phyloP scores from a whole-genome alignment of 2,113 vertebrate species.

The Vireo altiloquus region DNA sequence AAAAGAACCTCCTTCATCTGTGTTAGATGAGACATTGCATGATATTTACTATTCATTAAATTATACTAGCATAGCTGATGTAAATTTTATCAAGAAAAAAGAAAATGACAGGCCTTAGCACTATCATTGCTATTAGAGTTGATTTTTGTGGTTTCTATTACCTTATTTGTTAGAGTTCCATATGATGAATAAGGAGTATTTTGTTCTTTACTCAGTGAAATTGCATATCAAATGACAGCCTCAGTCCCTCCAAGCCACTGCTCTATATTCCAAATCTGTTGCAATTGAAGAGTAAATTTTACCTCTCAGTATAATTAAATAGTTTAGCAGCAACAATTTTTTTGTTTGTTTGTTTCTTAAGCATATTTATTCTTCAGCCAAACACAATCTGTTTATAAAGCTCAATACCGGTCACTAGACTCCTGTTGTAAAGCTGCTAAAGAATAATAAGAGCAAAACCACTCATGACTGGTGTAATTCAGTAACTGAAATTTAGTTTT shows the following conservation, averaged over 20 bases:
- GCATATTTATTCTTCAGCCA: not conserved
- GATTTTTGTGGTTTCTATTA: conserved; percentile 26
- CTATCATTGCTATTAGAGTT: not conserved
- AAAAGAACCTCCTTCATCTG: conserved; percentile 32
- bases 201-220: not conserved
- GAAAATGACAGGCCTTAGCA: not conserved
- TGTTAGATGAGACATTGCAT: conserved; percentile 30
- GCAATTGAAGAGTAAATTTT: not conserved
- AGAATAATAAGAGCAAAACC: not conserved
- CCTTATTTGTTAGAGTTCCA: not conserved
- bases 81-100: conserved; percentile 18
- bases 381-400: not conserved
- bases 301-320: not conserved
- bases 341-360: not conserved
- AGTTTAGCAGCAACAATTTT: not conserved
- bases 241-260: not conserved
- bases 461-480: not conserved
- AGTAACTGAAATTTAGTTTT: not conserved
- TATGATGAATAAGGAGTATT: not conserved
- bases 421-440: not conserved
- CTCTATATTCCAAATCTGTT: not conserved
- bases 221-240: not conserved
- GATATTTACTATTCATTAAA: conserved; percentile 6
- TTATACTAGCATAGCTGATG: conserved; percentile 1
- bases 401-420: not conserved